Conservation (phyloP, 64 coral and sea anemone species). For the Pachyseris speciosa region DNA sequence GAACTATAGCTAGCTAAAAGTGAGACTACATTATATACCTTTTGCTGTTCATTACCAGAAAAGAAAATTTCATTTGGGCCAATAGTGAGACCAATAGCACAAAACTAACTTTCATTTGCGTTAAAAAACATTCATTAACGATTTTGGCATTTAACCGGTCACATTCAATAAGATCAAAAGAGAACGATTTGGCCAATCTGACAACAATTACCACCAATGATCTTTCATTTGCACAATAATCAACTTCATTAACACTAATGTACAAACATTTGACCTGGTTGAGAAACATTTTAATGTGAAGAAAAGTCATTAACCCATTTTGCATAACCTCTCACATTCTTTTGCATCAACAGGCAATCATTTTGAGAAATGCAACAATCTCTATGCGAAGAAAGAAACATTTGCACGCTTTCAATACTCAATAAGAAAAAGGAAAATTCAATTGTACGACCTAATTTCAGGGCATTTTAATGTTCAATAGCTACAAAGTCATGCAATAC, state of each 20-base stretch:
- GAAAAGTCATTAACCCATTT: constrained; percentile 35
- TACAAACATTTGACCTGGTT: background rate
- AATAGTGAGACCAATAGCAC: constrained; percentile 22
- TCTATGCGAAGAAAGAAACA: background rate
- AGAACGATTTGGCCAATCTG: background rate
- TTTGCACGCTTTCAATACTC: no score
- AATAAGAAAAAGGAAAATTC: no score
- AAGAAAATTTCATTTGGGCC: background rate
- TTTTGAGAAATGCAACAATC: background rate
- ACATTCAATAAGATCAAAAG: constrained; percentile 33
- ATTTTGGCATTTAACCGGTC: background rate
- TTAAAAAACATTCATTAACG: constrained; percentile 15
- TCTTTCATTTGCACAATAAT: constrained; percentile 21
- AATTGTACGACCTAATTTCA: no score
- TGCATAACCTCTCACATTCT: constrained; percentile 5
- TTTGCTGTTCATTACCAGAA: background rate
- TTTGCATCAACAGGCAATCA: background rate
- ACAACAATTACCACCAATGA: constrained; percentile 20
- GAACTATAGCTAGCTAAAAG: no score
- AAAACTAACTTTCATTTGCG: constrained; percentile 1
- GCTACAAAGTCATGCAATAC: background rate
- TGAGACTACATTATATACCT: no score
- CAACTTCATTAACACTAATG: constrained; percentile 43
- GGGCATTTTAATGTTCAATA: background rate
- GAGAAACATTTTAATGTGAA: constrained; percentile 26